A percentile compares a stretch with the other conserved stretches of the same genome.
Evolutionary conservation across 30 jellyfish, hydroid and myxozoan genomes (phyloP).

Genomic region (Mastigias papua): DNA sequence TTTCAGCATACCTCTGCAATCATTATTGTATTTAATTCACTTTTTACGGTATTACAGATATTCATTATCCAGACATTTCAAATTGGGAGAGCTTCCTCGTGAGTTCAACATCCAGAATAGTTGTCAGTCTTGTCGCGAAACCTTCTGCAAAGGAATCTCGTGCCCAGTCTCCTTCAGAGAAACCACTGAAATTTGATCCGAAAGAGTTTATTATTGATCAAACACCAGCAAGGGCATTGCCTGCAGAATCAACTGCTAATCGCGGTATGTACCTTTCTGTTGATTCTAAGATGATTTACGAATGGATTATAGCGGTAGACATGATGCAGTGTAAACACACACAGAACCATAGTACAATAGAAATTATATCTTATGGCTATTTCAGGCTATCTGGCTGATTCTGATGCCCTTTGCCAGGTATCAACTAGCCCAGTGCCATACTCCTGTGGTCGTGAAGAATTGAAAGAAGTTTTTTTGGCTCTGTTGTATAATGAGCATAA

Average conservation of each 20-base stretch:
- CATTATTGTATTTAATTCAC: background rate
- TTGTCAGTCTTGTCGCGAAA: conserved; percentile 68
- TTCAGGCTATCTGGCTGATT: no score
- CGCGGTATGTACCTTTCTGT: background rate
- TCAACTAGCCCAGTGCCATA: no score
- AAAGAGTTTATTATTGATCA: conserved; percentile 36
- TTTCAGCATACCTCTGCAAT: no score
- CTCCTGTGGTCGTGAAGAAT: no score
- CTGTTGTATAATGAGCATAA: no score
- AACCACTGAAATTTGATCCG: conserved; percentile 33
- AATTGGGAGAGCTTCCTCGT: conserved; percentile 84
- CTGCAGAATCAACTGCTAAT: background rate
- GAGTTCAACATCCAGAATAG: conserved; percentile 61
- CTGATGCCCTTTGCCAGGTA: no score
- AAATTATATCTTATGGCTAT: no score
- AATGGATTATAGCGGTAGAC: background rate
- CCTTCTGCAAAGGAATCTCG: conserved; percentile 3
- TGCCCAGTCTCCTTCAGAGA: conserved; percentile 3
- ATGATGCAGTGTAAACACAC: background rate
- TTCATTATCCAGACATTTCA: conserved; percentile 56
- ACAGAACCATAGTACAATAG: no score
- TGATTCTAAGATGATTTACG: no score
- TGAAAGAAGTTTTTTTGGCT: no score
- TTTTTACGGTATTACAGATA: conserved; percentile 11
- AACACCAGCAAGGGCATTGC: conserved; percentile 67